These are phyloP conservation scores for Crax fasciolata DNA, from an alignment of 2,797 vertebrate species.

Conservation along the genomic window DNA sequence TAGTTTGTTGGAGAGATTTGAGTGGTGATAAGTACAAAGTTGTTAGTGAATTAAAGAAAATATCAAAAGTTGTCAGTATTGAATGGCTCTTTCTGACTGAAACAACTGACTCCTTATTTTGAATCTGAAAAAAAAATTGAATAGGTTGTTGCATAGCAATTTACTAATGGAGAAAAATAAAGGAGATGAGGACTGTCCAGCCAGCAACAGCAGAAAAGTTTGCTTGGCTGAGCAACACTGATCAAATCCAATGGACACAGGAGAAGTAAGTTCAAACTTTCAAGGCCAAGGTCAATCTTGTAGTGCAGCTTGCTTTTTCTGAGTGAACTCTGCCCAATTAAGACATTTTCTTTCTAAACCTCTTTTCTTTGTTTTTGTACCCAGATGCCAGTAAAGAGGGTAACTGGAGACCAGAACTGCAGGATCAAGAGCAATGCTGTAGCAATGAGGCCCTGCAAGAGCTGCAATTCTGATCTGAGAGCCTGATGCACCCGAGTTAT, in stretches of 20 bases:
- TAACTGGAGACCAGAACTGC: background rate
- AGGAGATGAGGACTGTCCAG: background rate
- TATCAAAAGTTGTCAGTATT: background rate
- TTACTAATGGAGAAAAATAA: background rate
- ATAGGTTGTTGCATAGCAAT: background rate
- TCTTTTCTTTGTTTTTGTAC: background rate
- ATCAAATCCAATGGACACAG: background rate
- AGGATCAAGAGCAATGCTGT: background rate
- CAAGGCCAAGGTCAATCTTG: background rate
- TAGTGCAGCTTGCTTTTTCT: background rate
- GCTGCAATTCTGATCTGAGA: background rate
- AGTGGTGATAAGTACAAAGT: background rate
- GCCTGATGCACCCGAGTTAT: background rate
- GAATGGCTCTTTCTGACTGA: rapidly evolving
- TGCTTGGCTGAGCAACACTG: background rate
- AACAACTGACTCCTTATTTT: background rate
- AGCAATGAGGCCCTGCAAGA: background rate
- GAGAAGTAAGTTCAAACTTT: background rate
- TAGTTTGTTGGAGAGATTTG: background rate
- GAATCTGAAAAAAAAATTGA: background rate
- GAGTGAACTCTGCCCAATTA: background rate
- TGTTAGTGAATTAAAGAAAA: background rate
- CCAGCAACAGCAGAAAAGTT: background rate
- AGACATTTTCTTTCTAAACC: background rate
- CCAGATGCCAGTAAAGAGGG: background rate